phyloP scores from a whole-genome alignment of 2,113 vertebrate genomes.

The Aptenodytes forsteri region DNA sequence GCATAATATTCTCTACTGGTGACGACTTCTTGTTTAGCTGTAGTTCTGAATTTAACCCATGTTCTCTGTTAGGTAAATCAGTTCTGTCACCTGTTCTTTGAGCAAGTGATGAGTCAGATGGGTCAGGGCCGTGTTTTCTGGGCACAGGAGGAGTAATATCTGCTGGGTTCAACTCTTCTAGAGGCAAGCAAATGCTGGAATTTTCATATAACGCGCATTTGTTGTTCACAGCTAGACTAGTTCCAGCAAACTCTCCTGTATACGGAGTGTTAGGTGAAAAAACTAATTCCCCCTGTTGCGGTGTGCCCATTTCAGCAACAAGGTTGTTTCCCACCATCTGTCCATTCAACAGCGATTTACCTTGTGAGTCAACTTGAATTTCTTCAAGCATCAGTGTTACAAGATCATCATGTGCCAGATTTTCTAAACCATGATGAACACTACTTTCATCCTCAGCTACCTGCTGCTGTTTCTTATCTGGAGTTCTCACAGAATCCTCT shows the following conservation, averaged over 20 bases:
- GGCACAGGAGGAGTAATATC: background rate
- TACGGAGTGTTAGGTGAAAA: background rate
- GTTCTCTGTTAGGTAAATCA: background rate
- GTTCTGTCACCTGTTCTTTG: background rate
- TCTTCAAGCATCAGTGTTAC: conserved; percentile 80
- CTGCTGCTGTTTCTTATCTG: background rate
- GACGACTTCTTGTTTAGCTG: background rate
- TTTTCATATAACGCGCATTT: background rate
- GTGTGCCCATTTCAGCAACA: background rate
- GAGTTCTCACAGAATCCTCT: background rate
- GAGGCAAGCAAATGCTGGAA: background rate
- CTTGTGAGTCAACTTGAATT: conserved; percentile 43
- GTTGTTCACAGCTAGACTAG: background rate
- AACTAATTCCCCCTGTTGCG: background rate
- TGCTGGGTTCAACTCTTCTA: background rate
- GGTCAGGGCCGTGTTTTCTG: background rate
- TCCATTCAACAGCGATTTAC: background rate
- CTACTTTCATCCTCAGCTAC: background rate
- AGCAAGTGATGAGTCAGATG: background rate
- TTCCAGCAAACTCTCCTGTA: background rate
- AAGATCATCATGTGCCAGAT: conserved; percentile 66
- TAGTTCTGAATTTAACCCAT: background rate
- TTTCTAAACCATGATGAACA: conserved; percentile 70
- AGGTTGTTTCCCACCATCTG: background rate
- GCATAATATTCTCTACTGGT: background rate